Evolutionary conservation across 2,888 invertebrate species (phyloP), one percentile per base, ranked within the genome.

Genomic region (Amorpha juglandis): DNA sequence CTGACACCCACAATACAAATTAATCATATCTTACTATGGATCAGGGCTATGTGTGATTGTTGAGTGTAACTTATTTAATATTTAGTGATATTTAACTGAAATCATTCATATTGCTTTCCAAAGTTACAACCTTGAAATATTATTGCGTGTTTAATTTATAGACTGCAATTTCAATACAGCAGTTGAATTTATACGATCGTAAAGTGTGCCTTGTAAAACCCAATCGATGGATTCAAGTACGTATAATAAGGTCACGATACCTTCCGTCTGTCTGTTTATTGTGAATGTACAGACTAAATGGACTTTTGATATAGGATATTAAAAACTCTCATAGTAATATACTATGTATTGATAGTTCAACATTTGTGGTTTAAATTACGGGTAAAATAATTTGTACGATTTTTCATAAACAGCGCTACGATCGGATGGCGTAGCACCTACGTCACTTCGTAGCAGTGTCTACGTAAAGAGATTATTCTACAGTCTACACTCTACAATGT

Each of bases 221-320:
- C 19, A 58, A 42, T 42, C 58, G 42, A 58, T 58, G 19, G 19
- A 42, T 19, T 58, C 58, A 58, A 58, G 58, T 52, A 52, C 52
- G 42, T 58, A 38, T 58, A 58, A 42, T 42, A 42, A 58, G 58
- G 58, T 58, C 58, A 58, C 42, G 58, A 58, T 58, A 58, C 21
- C 58, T 58, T 58, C 42, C 58, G 58, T 58, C 58, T 58, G 38
- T 11, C 38, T 35, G 53, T 52, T 55, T 38, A 42, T 58, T 42
- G 58, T 58, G 16, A 12, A 12, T 42, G 58, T 58, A 58, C 58
- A 19, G 16, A 58, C 6, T 58, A 38, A 11, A 8, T 16, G 0
- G 0, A 38, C 11, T 55, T 55, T 55, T 38, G n/a, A n/a, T 6
- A 9, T 38, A 27, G 27, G 2, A 27, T 27, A 27, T 27, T 1